These are phyloP conservation scores for Melinaea menophilus DNA, from an alignment of 2,888 invertebrate genomes.

Conservation along the genomic window DNA sequence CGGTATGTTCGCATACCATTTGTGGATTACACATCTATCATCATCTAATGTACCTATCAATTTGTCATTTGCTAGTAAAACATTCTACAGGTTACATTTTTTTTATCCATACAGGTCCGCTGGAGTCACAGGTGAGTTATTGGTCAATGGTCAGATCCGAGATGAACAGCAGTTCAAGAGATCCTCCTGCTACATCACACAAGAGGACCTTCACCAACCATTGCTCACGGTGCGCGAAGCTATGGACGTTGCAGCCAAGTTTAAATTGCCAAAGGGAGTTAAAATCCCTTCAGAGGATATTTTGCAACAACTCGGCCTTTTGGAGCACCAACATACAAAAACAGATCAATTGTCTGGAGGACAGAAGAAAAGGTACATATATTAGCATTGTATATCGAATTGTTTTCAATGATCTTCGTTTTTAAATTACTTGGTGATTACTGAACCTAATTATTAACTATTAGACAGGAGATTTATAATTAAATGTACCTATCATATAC, in stretches of 20 bases:
- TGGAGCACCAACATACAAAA: conserved; percentile 80
- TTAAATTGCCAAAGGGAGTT: conserved; percentile 80
- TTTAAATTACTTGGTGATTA: no score
- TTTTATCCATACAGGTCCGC: conserved; percentile 65
- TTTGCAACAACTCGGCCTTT: conserved; percentile 80
- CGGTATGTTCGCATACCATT: background rate
- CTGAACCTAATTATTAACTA: no score
- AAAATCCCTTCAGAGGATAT: conserved; percentile 74
- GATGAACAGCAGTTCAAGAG: conserved; percentile 82
- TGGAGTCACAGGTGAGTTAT: conserved; percentile 82
- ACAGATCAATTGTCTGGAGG: conserved; percentile 85
- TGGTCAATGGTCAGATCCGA: conserved; percentile 81
- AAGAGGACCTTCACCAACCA: conserved; percentile 85
- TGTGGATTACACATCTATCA: background rate
- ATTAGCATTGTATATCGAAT: background rate
- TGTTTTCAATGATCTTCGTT: no score
- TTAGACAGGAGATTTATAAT: no score
- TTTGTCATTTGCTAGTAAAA: background rate
- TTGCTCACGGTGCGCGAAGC: conserved; percentile 85
- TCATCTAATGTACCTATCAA: background rate
- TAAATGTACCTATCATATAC: no score
- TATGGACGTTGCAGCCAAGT: conserved; percentile 86
- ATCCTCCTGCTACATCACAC: conserved; percentile 89
- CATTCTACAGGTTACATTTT: background rate
- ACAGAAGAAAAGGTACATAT: conserved; percentile 81